Percentiles rank a stretch among this genome's conserved stretches.
These are phyloP conservation scores for Megalonaias nervosa DNA, from an alignment of 1,140 invertebrate species.

Conservation along the genomic window DNA sequence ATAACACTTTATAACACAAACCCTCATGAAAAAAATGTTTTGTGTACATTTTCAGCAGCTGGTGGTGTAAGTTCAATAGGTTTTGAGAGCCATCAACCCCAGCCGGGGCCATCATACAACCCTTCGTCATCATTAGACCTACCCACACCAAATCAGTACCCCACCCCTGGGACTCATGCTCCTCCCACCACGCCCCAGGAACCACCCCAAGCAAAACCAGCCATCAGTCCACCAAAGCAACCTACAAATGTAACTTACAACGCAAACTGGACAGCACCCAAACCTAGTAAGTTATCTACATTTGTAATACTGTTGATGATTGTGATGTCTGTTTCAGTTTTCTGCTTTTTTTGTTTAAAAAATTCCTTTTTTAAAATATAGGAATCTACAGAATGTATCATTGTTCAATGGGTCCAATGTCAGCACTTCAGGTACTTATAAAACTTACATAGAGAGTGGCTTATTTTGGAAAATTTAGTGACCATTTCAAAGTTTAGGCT, in stretches of 20 bases:
- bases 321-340: no score
- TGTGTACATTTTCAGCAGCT: not conserved
- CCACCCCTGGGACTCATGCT: conserved; percentile 54
- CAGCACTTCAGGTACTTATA: no score
- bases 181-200: conserved; percentile 62
- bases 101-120: conserved; percentile 33
- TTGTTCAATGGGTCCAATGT: no score
- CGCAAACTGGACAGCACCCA: conserved; percentile 54
- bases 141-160: conserved; percentile 29
- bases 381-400: no score
- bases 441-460: no score
- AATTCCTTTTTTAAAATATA: no score
- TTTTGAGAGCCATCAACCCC: not conserved
- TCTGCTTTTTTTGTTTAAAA: no score
- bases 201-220: conserved; percentile 27
- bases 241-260: conserved; percentile 2
- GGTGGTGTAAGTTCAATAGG: not conserved
- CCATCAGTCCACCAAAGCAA: conserved; percentile 22
- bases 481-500: no score
- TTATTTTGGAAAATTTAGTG: no score
- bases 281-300: conserved; percentile 1
- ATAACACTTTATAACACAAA: no score
- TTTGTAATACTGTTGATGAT: no score
- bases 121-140: conserved; percentile 22
- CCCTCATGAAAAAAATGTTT: no score